Evolutionary conservation across 1,140 invertebrate genomes (phyloP), one percentile per base, ranked within the genome.

Genomic region (Drosophila tristis): DNA sequence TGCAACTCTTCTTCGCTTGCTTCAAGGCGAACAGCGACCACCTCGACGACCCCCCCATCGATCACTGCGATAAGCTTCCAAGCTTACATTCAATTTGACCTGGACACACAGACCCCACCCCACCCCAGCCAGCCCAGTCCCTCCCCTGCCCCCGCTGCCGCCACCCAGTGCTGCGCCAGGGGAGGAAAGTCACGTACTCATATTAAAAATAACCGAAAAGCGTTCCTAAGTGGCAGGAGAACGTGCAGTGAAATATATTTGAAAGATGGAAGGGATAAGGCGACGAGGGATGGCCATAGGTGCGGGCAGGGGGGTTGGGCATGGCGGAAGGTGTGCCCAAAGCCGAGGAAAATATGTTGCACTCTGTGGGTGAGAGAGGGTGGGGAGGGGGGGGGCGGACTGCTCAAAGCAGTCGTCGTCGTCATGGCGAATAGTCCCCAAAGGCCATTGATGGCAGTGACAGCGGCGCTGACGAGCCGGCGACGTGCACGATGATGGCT

Each of bases 131-230:
- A 16, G 16, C 16, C 16, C 16, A 16, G 16, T 1, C 16, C 57
- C 29, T 5, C 26, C 13, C 4, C 7, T 15, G 0, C 6, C 15
- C 15, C 25, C 11, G 0, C 16, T 16, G 16, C 16, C 16, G 11
- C 45, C 44, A 9, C 8, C 63, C 20, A 20, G 63, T 68, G 63
- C 20, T 31, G 31, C 31, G 31, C 8, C 66, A 25, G 45, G 11
- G 20, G 43, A 70, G 68, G 58, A 86, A 82, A 87, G 82, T 87
- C 82, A 87, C 82, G 82, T 87, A 87, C 66, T 72, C 82, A 82
- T 87, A 87, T 87, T 82, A 87, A 89, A 82, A 87, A 87, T 87
- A 87, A 89, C 84, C 79, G 61, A 87, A 87, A 87, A 89, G 82
- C 72, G 75, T 63, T 82, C 67, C 79, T 89, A 87, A 87, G 82